phyloP scores from a whole-genome alignment of 37 sponge, comb jelly and placozoan genomes.

The Haliclona indistincta region DNA sequence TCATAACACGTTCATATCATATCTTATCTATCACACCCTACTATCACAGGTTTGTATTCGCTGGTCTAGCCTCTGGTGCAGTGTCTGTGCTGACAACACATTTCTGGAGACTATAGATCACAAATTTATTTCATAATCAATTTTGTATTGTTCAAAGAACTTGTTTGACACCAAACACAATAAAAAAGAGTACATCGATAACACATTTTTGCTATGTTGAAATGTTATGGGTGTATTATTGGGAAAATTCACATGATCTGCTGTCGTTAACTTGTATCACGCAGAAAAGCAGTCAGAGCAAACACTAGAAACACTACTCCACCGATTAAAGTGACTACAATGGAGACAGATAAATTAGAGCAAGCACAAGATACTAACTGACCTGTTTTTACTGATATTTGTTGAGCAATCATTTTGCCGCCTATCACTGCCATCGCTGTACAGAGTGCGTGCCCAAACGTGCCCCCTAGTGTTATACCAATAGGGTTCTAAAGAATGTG shows the following conservation, averaged over 20 bases:
- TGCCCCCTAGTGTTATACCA: slow-evolving; percentile 94
- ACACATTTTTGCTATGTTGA: too few relatives aligned
- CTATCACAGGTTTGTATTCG: slow-evolving; percentile 56
- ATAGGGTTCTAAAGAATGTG: slow-evolving; percentile 88
- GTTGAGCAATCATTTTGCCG: slow-evolving; percentile 94
- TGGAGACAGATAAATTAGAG: not conserved
- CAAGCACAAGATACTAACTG: too few relatives aligned
- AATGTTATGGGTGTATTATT: too few relatives aligned
- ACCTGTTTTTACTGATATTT: slow-evolving; percentile 94
- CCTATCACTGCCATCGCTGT: slow-evolving; percentile 96
- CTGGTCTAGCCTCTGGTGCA: slow-evolving; percentile 64
- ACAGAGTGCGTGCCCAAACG: slow-evolving; percentile 91
- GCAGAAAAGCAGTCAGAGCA: slow-evolving; percentile 79
- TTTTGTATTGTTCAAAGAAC: too few relatives aligned
- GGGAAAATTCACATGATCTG: too few relatives aligned
- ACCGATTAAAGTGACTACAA: slow-evolving; percentile 94
- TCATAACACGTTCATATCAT: too few relatives aligned
- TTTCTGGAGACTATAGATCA: slow-evolving; percentile 24
- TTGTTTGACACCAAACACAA: too few relatives aligned
- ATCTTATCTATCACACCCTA: not conserved
- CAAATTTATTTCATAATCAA: not conserved
- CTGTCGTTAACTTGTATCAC: too few relatives aligned
- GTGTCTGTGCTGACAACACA: slow-evolving; percentile 57
- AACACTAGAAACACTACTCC: slow-evolving; percentile 96
- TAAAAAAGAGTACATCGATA: too few relatives aligned